Evolutionary conservation across 2,797 vertebrate genomes (phyloP).

Genomic region (Phalloptychus januarius): DNA sequence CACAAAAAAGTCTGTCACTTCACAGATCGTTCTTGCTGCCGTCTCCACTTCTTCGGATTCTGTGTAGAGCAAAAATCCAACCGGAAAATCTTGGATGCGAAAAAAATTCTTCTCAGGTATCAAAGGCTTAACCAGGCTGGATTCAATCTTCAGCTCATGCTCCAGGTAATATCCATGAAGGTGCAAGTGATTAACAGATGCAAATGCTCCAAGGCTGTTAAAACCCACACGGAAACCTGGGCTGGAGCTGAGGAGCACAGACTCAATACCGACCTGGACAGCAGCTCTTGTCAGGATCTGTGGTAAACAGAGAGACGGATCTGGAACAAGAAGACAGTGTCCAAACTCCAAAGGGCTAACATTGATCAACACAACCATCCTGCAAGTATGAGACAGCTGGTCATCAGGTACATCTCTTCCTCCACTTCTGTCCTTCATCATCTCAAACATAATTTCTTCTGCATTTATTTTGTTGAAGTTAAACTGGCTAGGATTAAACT

Average conservation of each 20-base stretch:
- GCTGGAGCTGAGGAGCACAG: slow-evolving; percentile 86
- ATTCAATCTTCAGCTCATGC: slow-evolving; percentile 82
- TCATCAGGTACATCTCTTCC: neutral
- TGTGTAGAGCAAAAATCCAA: slow-evolving; percentile 87
- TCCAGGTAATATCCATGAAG: slow-evolving; percentile 89
- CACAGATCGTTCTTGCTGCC: slow-evolving; percentile 73
- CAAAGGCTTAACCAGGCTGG: slow-evolving; percentile 70
- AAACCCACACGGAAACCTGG: slow-evolving; percentile 91
- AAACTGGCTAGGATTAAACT: slow-evolving; percentile 84
- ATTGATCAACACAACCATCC: slow-evolving; percentile 86
- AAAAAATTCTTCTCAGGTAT: slow-evolving; percentile 71
- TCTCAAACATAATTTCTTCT: slow-evolving; percentile 85
- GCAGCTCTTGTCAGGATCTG: slow-evolving; percentile 74
- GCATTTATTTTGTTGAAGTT: slow-evolving; percentile 87
- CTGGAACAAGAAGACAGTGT: slow-evolving; percentile 90
- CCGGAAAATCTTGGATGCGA: slow-evolving; percentile 75
- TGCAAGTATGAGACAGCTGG: slow-evolving; percentile 15
- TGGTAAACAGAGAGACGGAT: slow-evolving; percentile 76
- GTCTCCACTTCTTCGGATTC: slow-evolving; percentile 63
- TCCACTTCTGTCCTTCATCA: slow-evolving; percentile 56
- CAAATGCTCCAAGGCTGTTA: slow-evolving; percentile 91
- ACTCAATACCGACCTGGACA: slow-evolving; percentile 80
- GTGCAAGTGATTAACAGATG: slow-evolving; percentile 94
- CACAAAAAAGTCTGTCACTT: slow-evolving; percentile 82
- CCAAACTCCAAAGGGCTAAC: slow-evolving; percentile 91